Evolutionary conservation across 2,888 invertebrate species (phyloP).

Genomic region (Mesorhabditis spiculigera): DNA sequence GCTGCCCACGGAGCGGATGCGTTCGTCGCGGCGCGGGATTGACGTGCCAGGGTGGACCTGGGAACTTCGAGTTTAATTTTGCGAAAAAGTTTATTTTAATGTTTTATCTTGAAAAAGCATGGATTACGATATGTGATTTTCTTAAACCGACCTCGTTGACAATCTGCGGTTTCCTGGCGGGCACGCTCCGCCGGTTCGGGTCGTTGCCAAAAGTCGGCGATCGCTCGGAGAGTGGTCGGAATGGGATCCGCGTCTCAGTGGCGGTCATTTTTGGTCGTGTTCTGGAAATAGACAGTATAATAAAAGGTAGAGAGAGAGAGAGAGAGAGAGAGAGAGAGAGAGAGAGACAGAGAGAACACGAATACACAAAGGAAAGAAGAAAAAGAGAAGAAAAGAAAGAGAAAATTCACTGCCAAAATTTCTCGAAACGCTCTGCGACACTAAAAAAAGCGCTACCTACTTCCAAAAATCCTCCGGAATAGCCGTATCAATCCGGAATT

Average conservation of each 20-base stretch:
- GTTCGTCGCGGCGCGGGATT: not conserved
- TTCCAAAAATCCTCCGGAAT: too few relatives aligned
- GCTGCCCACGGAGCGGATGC: not conserved
- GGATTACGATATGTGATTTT: not conserved
- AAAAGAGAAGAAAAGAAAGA: conserved; percentile 2
- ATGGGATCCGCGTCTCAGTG: not conserved
- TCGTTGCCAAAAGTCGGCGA: not conserved
- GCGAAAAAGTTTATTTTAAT: not conserved
- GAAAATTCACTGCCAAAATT: not conserved
- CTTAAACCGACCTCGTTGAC: too few relatives aligned
- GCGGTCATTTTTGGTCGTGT: not conserved
- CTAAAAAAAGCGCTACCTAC: too few relatives aligned
- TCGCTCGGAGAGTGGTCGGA: not conserved
- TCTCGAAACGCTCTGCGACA: too few relatives aligned
- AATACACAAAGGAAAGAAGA: not conserved
- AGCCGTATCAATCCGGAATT: too few relatives aligned
- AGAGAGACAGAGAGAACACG: not conserved
- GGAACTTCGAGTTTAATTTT: not conserved
- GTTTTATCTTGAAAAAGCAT: not conserved
- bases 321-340: not conserved
- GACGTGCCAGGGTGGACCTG: conserved; percentile 1
- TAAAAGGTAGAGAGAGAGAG: not conserved
- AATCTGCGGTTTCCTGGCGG: not conserved
- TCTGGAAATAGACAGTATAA: too few relatives aligned
- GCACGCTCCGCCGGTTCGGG: not conserved